Evolutionary conservation across 2,888 invertebrate species (phyloP).

Genomic region (Argyresthia albistria): DNA sequence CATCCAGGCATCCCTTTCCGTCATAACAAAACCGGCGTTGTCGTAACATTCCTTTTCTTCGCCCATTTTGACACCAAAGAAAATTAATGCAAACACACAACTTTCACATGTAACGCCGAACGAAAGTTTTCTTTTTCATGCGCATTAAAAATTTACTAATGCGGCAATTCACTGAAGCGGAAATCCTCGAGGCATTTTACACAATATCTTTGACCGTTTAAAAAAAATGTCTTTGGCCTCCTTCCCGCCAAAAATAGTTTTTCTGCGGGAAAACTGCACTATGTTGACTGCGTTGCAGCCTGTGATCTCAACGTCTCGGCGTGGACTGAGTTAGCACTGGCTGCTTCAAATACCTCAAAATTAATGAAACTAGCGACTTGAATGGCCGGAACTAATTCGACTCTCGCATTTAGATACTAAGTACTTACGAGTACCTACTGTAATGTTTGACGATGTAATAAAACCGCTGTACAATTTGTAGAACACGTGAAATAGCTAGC

Average conservation of each 20-base stretch:
- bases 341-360: constrained; percentile 26
- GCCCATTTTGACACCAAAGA: constrained; percentile 22
- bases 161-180: constrained; percentile 17
- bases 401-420: not conserved
- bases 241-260: constrained; percentile 30
- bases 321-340: constrained; percentile 26
- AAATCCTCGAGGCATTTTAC: constrained; percentile 2
- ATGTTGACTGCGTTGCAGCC: constrained; percentile 2
- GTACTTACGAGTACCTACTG: too few relatives aligned
- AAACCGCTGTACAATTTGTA: too few relatives aligned
- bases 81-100: constrained; percentile 19
- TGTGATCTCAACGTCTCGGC: constrained; percentile 4
- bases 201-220: not conserved
- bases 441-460: too few relatives aligned
- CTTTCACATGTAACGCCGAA: constrained; percentile 5
- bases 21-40: constrained; percentile 49
- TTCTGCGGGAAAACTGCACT: constrained; percentile 30
- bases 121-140: constrained; percentile 8
- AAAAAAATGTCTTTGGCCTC: constrained; percentile 12
- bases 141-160: constrained; percentile 15
- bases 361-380: not conserved
- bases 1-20: constrained; percentile 42
- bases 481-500: too few relatives aligned
- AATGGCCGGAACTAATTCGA: not conserved
- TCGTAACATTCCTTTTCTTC: constrained; percentile 40